A percentile compares a stretch with the other conserved stretches of the same genome.
phyloP scores from a whole-genome alignment of 2,797 vertebrate species.

The Poecilia gillii region DNA sequence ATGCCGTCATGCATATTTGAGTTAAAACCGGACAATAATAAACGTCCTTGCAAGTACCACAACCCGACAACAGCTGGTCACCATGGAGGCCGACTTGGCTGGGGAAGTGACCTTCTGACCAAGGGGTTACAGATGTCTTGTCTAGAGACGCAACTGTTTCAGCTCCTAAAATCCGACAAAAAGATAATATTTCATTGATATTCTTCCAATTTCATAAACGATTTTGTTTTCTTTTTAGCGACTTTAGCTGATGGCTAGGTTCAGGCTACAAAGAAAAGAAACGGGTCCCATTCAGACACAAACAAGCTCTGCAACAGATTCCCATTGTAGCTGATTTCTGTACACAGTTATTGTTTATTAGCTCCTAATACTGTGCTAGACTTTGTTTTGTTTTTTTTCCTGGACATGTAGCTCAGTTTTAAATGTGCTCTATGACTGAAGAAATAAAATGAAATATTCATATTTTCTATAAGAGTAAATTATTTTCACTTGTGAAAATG shows the following conservation, averaged over 20 bases:
- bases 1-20: neutral
- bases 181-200: neutral
- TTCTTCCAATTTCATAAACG: neutral
- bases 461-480: neutral
- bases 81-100: neutral
- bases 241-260: neutral
- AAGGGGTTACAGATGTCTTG: neutral
- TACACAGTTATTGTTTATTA: neutral
- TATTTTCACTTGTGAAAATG: neutral
- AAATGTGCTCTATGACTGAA: neutral
- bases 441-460: neutral
- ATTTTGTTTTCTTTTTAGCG: neutral
- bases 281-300: neutral
- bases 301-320: neutral
- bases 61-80: neutral
- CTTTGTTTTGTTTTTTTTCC: neutral
- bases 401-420: neutral
- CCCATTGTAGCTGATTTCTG: neutral
- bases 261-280: neutral
- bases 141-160: neutral
- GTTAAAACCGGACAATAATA: neutral
- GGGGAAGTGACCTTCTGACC: neutral
- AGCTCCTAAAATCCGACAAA: neutral
- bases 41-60: neutral
- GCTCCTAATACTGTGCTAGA: neutral